These are phyloP conservation scores for Lynx canadensis DNA, from an alignment of 2,113 vertebrate species.

Conservation along the genomic window DNA sequence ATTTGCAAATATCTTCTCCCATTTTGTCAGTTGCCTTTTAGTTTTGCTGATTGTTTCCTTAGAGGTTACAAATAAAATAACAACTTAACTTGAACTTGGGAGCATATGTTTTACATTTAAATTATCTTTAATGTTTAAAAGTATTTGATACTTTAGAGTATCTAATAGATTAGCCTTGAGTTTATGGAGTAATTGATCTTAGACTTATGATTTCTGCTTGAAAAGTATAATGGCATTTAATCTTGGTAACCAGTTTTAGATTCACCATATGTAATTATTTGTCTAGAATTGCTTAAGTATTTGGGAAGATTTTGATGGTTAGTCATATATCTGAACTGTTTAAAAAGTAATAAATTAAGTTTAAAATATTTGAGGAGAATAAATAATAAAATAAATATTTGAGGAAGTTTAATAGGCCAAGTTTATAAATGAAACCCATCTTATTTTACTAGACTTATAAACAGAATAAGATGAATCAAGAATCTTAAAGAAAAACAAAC, in stretches of 20 bases:
- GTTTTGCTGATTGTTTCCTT: no score
- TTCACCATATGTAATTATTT: background rate
- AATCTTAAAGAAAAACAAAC: background rate
- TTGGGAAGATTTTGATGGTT: background rate
- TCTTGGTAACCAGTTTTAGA: background rate
- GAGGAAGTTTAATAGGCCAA: background rate
- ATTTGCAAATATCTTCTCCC: no score
- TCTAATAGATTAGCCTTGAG: background rate
- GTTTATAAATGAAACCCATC: background rate
- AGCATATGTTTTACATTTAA: slow-evolving; percentile 31
- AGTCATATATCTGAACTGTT: background rate
- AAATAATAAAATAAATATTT: background rate
- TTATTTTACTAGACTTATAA: background rate
- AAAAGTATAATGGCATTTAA: background rate
- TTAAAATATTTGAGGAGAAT: slow-evolving; percentile 2
- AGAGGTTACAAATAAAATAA: background rate
- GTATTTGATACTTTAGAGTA: background rate
- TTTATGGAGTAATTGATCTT: background rate
- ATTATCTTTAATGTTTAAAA: background rate
- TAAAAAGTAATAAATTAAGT: background rate
- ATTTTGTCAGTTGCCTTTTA: no score
- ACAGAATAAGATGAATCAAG: background rate
- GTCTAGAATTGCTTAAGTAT: background rate
- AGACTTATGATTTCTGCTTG: background rate
- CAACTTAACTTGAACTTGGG: background rate